Percentiles rank a stretch among this genome's conserved stretches.
Evolutionary conservation across 2,888 invertebrate species (phyloP).

Genomic region (Cactoblastis cactorum): DNA sequence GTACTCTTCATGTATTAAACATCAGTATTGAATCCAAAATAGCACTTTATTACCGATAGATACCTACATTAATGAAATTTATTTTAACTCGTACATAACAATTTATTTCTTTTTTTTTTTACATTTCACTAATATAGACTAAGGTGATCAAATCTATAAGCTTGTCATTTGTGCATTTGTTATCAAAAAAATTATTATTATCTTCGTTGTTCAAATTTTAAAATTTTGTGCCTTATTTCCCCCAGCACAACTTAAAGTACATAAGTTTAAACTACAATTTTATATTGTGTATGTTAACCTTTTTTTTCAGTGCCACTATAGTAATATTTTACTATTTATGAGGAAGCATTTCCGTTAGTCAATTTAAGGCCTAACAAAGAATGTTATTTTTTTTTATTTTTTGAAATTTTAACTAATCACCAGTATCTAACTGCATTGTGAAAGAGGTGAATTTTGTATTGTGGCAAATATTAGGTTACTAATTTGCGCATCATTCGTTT

Average conservation of each 20-base stretch:
- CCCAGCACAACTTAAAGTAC: conserved; percentile 52
- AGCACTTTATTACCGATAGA: conserved; percentile 7
- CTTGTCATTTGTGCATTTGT: conserved; percentile 11
- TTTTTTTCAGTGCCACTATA: conserved; percentile 63
- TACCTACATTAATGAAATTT: background rate
- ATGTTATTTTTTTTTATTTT: conserved; percentile 47
- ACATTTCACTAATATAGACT: conserved; percentile 8
- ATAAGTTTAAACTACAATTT: conserved; percentile 30
- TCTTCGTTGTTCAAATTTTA: conserved; percentile 1
- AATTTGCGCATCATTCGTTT: conserved; percentile 76
- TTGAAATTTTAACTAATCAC: conserved; percentile 41
- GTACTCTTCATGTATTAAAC: conserved; percentile 38
- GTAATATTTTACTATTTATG: conserved; percentile 42
- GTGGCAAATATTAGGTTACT: conserved; percentile 55
- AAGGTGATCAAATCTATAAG: conserved; percentile 7
- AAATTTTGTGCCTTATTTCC: conserved; percentile 53
- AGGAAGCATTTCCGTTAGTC: conserved; percentile 64
- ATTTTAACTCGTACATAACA: background rate
- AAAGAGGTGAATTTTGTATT: conserved; percentile 39
- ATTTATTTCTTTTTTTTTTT: background rate
- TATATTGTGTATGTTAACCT: conserved; percentile 27
- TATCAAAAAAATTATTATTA: conserved; percentile 14
- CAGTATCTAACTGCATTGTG: conserved; percentile 39
- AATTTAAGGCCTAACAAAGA: conserved; percentile 48
- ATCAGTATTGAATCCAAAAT: conserved; percentile 53